These are phyloP conservation scores for Synergus laeviventris DNA, from an alignment of 2,888 invertebrate species.

Conservation along the genomic window DNA sequence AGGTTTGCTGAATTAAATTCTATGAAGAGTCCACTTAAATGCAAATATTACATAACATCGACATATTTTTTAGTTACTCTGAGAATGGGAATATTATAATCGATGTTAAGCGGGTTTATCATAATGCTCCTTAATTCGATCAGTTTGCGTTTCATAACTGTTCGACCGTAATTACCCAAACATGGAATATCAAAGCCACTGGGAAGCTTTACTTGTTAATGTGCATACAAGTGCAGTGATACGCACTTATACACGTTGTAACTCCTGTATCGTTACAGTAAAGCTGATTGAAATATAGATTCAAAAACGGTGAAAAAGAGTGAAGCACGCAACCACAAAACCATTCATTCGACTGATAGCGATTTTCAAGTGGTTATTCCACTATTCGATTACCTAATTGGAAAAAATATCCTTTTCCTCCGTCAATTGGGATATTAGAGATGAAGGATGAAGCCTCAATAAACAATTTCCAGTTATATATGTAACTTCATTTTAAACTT, in stretches of 20 bases:
- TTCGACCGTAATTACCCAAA: conserved; percentile 63
- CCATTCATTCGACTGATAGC: conserved; percentile 5
- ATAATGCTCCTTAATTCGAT: conserved; percentile 67
- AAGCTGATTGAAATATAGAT: conserved; percentile 19
- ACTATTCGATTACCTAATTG: conserved; percentile 1
- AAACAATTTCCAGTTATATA: not conserved
- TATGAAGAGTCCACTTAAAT: not conserved
- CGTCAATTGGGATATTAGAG: not conserved
- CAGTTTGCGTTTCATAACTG: conserved; percentile 60
- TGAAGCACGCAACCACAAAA: conserved; percentile 3
- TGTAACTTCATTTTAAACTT: not conserved
- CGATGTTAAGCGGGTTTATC: conserved; percentile 56
- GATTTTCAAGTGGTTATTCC: conserved; percentile 6
- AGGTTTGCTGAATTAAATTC: not conserved
- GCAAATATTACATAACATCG: conserved; percentile 24
- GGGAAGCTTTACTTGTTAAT: conserved; percentile 1
- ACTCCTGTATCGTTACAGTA: not conserved
- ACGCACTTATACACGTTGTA: not conserved
- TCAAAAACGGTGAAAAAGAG: not conserved
- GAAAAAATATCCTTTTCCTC: not conserved
- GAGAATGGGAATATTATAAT: conserved; percentile 21
- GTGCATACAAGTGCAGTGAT: not conserved
- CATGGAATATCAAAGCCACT: conserved; percentile 63
- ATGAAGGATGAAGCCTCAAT: not conserved
- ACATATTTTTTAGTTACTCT: not conserved